A percentile compares a stretch with the other conserved stretches of the same genome.
phyloP scores from a whole-genome alignment of 1,140 invertebrate genomes.

The Platorchestia sp. region DNA sequence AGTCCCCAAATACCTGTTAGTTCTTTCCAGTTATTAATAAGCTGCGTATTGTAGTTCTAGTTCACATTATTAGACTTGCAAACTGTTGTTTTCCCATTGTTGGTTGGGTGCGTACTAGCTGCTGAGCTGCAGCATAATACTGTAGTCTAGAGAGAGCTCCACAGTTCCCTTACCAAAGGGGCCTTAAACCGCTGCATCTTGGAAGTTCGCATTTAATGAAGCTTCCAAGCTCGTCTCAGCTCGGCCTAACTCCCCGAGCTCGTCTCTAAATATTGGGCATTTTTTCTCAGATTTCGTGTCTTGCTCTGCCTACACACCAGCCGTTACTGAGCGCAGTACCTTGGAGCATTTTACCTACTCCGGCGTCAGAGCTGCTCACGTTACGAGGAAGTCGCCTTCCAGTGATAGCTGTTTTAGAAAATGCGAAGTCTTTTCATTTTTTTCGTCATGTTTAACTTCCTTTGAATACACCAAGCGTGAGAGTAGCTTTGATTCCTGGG shows the following conservation, averaged over 20 bases:
- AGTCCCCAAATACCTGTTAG: not conserved
- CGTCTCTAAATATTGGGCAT: not conserved
- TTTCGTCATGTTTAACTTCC: not conserved
- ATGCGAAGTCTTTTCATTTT: not conserved
- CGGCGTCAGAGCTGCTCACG: not conserved
- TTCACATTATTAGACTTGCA: not conserved
- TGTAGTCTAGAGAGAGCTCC: not conserved
- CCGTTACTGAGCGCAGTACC: not conserved
- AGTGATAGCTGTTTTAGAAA: not conserved
- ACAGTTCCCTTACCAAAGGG: not conserved
- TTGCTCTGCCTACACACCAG: not conserved
- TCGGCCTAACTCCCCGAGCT: not conserved
- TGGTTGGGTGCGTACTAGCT: not conserved
- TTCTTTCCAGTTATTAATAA: not conserved
- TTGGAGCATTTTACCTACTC: not conserved
- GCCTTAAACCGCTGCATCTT: not conserved
- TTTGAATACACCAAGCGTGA: not conserved
- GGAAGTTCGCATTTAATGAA: not conserved
- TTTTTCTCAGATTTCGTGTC: not conserved
- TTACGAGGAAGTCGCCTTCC: not conserved
- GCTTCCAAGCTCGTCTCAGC: not conserved
- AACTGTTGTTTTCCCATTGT: not conserved
- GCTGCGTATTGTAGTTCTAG: not conserved
- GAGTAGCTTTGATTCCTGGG: not conserved
- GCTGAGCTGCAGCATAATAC: not conserved